A percentile compares a stretch with the other conserved stretches of the same genome.
phyloP scores from a whole-genome alignment of 2,888 invertebrate genomes.

The Odontocolon sp. region DNA sequence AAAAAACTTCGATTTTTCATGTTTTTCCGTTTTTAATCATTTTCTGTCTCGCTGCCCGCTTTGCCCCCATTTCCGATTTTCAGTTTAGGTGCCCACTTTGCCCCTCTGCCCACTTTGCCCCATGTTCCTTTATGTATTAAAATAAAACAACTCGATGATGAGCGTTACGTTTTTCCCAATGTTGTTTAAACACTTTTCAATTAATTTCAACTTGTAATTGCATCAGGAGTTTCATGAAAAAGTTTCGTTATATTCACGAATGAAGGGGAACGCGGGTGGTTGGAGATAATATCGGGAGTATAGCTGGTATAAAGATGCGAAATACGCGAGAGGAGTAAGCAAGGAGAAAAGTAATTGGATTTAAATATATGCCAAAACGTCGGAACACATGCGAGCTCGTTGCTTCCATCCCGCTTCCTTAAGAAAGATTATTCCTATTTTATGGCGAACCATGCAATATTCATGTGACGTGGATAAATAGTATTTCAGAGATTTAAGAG shows the following conservation, averaged over 20 bases:
- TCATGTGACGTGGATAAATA: constrained; percentile 22
- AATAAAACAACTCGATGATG: background rate
- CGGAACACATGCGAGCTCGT: constrained; percentile 1
- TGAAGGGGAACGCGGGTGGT: background rate
- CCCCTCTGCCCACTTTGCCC: too few relatives aligned
- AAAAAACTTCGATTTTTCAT: too few relatives aligned
- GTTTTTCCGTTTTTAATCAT: too few relatives aligned
- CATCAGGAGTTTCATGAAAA: background rate
- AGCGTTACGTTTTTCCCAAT: background rate
- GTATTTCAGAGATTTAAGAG: constrained; percentile 11
- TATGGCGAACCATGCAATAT: constrained; percentile 26
- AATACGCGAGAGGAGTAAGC: background rate
- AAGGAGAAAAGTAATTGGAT: constrained; percentile 18
- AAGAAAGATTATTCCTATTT: constrained; percentile 31
- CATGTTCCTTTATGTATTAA: too few relatives aligned
- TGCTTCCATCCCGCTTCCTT: constrained; percentile 10
- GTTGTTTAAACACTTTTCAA: background rate
- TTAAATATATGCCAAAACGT: constrained; percentile 32
- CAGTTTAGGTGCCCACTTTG: too few relatives aligned
- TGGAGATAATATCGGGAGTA: background rate
- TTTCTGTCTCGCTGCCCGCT: too few relatives aligned
- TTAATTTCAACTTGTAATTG: background rate
- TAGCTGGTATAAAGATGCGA: background rate
- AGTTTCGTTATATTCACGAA: background rate
- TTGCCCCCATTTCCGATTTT: too few relatives aligned